Conservation (phyloP, 2,888 invertebrate genomes). For the Athalia circularis region DNA sequence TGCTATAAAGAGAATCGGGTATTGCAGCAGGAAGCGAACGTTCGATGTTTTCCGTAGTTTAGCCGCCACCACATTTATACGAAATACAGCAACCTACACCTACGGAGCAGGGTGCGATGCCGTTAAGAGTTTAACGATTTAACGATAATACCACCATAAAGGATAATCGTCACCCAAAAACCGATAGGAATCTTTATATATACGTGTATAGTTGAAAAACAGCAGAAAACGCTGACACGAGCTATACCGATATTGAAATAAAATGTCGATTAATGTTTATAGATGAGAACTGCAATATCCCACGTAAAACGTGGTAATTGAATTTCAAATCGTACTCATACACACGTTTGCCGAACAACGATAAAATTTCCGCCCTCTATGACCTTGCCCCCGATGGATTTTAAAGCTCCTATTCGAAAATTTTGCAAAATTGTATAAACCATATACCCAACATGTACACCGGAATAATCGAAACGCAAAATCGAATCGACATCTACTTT, state of each 20-base stretch:
- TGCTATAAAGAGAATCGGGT: constrained; percentile 33
- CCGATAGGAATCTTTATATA: constrained; percentile 42
- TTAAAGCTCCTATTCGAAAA: no score
- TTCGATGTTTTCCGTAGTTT: constrained; percentile 22
- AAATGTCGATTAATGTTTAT: constrained; percentile 39
- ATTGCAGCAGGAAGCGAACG: neutral
- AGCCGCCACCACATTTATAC: neutral
- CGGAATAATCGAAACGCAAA: no score
- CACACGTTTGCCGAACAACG: neutral
- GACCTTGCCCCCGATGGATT: neutral
- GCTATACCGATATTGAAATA: constrained; percentile 37
- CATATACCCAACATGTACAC: no score
- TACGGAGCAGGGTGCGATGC: constrained; percentile 49
- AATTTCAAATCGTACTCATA: constrained; percentile 16
- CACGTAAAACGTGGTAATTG: constrained; percentile 16
- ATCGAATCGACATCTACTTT: no score
- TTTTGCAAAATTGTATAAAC: no score
- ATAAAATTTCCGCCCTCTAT: constrained; percentile 19
- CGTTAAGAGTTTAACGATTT: constrained; percentile 70
- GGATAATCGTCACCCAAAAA: constrained; percentile 67
- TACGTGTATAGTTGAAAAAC: constrained; percentile 5
- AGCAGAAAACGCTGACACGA: constrained; percentile 32
- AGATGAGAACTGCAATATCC: constrained; percentile 24
- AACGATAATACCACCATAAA: constrained; percentile 71
- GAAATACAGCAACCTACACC: no score